Base-by-base conservation (phyloP, 2,113 vertebrate species). In the Syngnathoides biaculeatus region DNA sequence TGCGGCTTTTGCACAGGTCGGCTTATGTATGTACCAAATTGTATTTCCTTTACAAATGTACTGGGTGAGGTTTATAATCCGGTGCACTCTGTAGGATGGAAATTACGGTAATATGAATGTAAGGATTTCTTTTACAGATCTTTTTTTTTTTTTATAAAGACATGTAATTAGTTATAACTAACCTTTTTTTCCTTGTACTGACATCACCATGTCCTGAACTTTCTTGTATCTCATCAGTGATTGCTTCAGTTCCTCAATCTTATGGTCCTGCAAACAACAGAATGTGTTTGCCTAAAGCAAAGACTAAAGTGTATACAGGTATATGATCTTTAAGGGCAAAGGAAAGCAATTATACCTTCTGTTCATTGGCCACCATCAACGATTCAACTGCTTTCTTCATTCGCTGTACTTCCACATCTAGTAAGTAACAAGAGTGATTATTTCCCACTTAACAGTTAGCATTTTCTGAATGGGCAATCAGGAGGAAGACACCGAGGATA, bases 381-480 rank as follows among this genome's bases (percentile, higher is more conserved):
- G 96, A 98, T 67, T 99, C 97, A 63, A 99, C 88, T 0, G 95
- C 95, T 77, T 94, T 96, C 88, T 97, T 98, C 96, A 99, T 95
- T 83, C 95, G 95, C 86, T 98, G 95, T 56, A 98, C 95, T 88
- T 99, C 97, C 81, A 95, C 89, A 89, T 98, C 97, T 99, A 87
- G 20, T 43, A 61, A 80, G 38, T 56, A 84, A 53, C 79, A 40
- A 62, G 45, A 42, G 48, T 17, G 5, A 27, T 2, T 0, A 39
- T 61, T 61, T 55, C 0, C 74, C 35, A 68, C 6, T 35, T 52
- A 20, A 6, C 76, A 43, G 8, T 10, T 19, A 30, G 6, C 15
- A 53, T 39, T 24, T 27, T 55, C 12, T 70, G 20, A 48, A 62
- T 56, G 39, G 9, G 59, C 47, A 27, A 52, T 38, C 42, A 65